Conservation (phyloP, 2,888 invertebrate species). For the Caenorhabditis panamensis region DNA sequence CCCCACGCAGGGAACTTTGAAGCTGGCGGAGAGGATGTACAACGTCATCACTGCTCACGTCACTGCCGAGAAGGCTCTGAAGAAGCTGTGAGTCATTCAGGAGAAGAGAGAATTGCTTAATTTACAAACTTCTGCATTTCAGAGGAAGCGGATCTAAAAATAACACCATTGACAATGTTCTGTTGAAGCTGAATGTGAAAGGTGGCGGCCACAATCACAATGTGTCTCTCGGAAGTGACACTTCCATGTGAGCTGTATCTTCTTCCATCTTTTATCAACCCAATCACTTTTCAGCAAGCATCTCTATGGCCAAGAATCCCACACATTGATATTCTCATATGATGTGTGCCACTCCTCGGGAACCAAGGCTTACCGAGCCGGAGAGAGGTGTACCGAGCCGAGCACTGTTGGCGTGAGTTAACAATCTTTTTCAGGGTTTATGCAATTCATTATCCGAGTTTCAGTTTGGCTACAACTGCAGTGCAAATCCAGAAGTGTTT, state of each 20-base stretch:
- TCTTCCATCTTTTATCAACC: not conserved
- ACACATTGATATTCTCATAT: conserved; percentile 40
- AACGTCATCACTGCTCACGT: not conserved
- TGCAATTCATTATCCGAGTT: not conserved
- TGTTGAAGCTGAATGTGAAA: not conserved
- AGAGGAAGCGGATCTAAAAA: not conserved
- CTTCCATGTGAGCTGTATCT: not conserved
- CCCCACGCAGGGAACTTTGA: not conserved
- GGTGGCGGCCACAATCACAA: not conserved
- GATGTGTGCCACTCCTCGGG: conserved; percentile 64
- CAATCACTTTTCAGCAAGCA: conserved; percentile 9
- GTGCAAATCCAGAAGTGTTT: conserved; percentile 49
- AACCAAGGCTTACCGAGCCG: conserved; percentile 15
- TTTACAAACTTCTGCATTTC: not conserved
- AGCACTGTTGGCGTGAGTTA: conserved; percentile 55
- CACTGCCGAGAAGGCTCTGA: not conserved
- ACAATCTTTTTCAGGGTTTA: not conserved
- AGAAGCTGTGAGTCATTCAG: not conserved
- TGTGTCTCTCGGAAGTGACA: not conserved
- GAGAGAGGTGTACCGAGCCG: conserved; percentile 30
- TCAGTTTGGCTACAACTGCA: conserved; percentile 64
- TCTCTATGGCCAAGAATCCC: not conserved
- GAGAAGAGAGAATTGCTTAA: not conserved
- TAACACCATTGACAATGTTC: not conserved
- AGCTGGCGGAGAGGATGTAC: not conserved